Evolutionary conservation across 1,140 invertebrate species (phyloP), one percentile per base, ranked within the genome.

Genomic region (Agraylea sexmaculata): DNA sequence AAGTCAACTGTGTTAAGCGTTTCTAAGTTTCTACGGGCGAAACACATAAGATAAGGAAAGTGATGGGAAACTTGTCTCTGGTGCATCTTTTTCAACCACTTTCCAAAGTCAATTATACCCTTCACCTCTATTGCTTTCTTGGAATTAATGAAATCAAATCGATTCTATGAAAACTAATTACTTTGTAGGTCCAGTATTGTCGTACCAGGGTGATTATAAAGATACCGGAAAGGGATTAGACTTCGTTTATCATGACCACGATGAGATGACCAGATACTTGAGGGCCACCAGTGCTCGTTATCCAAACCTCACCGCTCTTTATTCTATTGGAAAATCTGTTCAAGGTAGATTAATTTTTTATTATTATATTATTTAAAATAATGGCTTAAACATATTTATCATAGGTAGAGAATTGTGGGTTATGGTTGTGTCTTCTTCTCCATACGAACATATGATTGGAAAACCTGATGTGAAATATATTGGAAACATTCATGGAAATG

Each of bases 401-500:
- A 6, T 47, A 87, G 83, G 85, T 45, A 75, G 87, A 20, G 87
- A 94, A 53, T 71, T 96, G 11, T 95, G 90, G 90, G 90, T 94
- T 17, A 80, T 95, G 77, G 87, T 94, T 31, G 83, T 96, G 12
- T 87, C 88, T 0, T 78, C 80, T 25, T 90, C 80, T 27, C 89
- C 80, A 1, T 83, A 83, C 59, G 87, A 87, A 59, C 89, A 89
- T 60, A 87, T 87, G 78, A 78, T 93, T 45, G 81, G 87, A 23
- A 88, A 88, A 54, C 88, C 88, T 3, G 85, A 92, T 55, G 86
- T 92, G 1, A 91, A 92, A 60, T 90, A 89, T 55, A 80, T 92
- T 8, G 87, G 80, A 29, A 91, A 91, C 58, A 91, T 92, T 62
- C 87, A 92, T 56, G 87, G 87, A 23, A 89, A 90, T 53, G 85